Evolutionary conservation across 2,797 vertebrate genomes (phyloP).

Genomic region (Semotilus atromaculatus): DNA sequence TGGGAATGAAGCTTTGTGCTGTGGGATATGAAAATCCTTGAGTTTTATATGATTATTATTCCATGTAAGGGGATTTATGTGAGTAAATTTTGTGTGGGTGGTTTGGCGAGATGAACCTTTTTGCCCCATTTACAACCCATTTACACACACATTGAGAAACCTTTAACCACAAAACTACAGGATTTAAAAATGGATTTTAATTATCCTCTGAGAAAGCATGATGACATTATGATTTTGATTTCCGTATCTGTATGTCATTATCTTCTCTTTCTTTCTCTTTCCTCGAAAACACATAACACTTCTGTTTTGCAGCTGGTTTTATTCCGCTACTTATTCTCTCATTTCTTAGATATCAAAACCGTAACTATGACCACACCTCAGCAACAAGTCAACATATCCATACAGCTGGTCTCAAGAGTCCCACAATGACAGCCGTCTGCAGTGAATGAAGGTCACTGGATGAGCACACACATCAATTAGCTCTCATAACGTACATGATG

Average conservation of each 20-base stretch:
- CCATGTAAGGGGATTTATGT: background rate
- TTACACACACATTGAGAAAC: background rate
- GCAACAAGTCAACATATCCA: slow-evolving; percentile 41
- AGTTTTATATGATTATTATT: slow-evolving; percentile 14
- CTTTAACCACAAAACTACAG: background rate
- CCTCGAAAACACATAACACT: slow-evolving; percentile 38
- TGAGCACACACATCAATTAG: background rate
- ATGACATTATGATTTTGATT: background rate
- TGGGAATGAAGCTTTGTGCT: background rate
- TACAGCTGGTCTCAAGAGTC: slow-evolving; percentile 19
- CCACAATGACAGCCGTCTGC: slow-evolving; percentile 3
- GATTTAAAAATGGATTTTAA: background rate
- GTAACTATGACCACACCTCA: slow-evolving; percentile 60
- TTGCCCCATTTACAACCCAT: background rate
- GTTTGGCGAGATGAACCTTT: background rate
- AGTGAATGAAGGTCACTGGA: background rate
- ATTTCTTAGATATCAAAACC: slow-evolving; percentile 53
- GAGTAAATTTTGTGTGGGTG: background rate
- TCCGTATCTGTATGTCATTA: slow-evolving; percentile 21
- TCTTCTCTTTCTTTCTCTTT: slow-evolving; percentile 2
- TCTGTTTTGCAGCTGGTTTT: slow-evolving; percentile 63
- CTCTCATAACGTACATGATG: background rate
- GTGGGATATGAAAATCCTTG: slow-evolving; percentile 17
- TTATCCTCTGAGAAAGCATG: background rate
- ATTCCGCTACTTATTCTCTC: slow-evolving; percentile 61